phyloP scores from a whole-genome alignment of 2,888 invertebrate genomes.

The Caenorhabditis sp. region DNA sequence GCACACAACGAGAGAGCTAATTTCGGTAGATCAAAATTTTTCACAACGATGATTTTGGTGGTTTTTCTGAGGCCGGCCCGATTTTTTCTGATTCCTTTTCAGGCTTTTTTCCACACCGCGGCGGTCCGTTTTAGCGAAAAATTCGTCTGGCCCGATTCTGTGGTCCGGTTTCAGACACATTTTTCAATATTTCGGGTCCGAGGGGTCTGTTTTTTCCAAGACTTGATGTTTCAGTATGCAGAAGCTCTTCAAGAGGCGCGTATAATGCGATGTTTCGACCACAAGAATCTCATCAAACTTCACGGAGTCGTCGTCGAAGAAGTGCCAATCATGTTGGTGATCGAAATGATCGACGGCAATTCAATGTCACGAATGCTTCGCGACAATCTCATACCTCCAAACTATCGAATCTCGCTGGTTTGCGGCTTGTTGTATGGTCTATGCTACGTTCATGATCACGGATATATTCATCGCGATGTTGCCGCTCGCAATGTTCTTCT shows the following conservation, averaged over 20 bases:
- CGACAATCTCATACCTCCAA: constrained; percentile 1
- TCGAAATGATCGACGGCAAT: constrained; percentile 21
- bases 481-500: constrained; percentile 30
- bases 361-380: constrained; percentile 7
- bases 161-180: no score
- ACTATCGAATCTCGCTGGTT: constrained; percentile 17
- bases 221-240: neutral
- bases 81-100: no score
- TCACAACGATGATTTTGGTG: no score
- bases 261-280: constrained; percentile 16
- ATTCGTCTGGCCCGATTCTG: no score
- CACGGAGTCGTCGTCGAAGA: constrained; percentile 26
- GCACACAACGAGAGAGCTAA: no score
- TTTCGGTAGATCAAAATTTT: no score
- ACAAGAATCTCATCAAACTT: constrained; percentile 17
- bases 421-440: constrained; percentile 22
- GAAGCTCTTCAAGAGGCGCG: constrained; percentile 20
- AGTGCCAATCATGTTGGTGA: constrained; percentile 18
- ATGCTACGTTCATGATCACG: constrained; percentile 9
- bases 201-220: no score
- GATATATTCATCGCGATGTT: constrained; percentile 31
- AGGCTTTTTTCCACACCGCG: no score
- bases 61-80: no score
- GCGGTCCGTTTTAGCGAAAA: no score
- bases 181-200: no score